Base-by-base conservation (phyloP, 1,140 invertebrate genomes). In the Bombus confusus region DNA sequence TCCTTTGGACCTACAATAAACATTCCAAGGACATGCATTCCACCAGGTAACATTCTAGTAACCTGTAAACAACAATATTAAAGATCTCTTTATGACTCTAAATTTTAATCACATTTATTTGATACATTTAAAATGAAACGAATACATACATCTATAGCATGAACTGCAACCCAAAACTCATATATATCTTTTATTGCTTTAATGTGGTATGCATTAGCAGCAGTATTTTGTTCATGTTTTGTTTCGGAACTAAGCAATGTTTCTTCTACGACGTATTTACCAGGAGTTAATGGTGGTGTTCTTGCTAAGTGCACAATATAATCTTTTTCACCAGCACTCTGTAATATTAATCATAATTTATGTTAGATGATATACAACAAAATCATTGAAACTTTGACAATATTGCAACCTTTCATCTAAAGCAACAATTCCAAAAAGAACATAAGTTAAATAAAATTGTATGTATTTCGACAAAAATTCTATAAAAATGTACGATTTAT, bases 41-140 rank as follows among this genome's bases (percentile, higher is more conserved):
- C 97, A 69, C 98, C 98, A 64, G 97, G 97, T 74, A 98, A 94
- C 97, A 98, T 98, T 94, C 97, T 96, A 4, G 96, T 97, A 1
- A 98, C 96, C 96, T 97, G 31, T 66, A 92, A 83, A 83, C 43
- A 64, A 78, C 52, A 47, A 78, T 78, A 82, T 75, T 37, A 64
- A 15, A 81, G 69, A 41, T 39, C 41, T 62, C 47, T 47, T 80
- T 41, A 37, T 34, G 52, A 47, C 57, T 34, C 15, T 0, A 52
- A 25, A 75, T 25, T 25, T 34, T 25, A 52, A 25, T 34, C 5
- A 25, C 6, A 37, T 34, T 15, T 39, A 9, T 39, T 41, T 34
- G 1, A 31, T 8, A 66, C 31, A 85, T 72, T 41, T 73, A 39
- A 13, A 80, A 43, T 18, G 15, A 13, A 68, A 25, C 62, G 43